phyloP scores from a whole-genome alignment of 2,113 vertebrate genomes.

The Romanogobio albipinnatus region DNA sequence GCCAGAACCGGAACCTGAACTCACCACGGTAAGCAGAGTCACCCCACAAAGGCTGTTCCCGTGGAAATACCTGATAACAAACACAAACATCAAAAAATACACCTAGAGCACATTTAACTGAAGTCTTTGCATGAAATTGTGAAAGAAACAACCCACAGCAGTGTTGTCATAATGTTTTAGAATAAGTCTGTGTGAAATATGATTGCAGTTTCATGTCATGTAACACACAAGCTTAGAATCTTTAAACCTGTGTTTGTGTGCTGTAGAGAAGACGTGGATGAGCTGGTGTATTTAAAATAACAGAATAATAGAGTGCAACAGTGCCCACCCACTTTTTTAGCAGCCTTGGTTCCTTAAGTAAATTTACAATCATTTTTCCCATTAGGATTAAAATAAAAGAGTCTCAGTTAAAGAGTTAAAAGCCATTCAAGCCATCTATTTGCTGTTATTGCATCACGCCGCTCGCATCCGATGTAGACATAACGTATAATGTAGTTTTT shows the following conservation, averaged over 20 bases:
- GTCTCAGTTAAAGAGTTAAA: too few relatives aligned
- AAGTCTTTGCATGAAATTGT: not conserved
- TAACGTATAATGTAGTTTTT: too few relatives aligned
- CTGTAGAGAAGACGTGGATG: too few relatives aligned
- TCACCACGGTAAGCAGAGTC: slow-evolving; percentile 81
- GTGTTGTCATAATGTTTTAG: not conserved
- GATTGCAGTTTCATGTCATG: not conserved
- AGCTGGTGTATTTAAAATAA: not conserved
- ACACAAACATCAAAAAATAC: not conserved
- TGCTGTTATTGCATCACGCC: too few relatives aligned
- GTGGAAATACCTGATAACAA: slow-evolving; percentile 82
- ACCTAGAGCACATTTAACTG: not conserved
- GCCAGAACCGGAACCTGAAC: slow-evolving; percentile 88
- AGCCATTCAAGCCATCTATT: too few relatives aligned
- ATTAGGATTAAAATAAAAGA: too few relatives aligned
- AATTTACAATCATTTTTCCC: too few relatives aligned
- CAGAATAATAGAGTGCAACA: not conserved
- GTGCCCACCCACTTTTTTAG: too few relatives aligned
- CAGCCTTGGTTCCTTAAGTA: too few relatives aligned
- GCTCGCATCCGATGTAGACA: too few relatives aligned
- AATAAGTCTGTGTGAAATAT: not conserved
- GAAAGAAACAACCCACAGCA: not conserved
- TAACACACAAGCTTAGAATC: not conserved
- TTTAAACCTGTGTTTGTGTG: too few relatives aligned
- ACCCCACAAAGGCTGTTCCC: slow-evolving; percentile 86